Evolutionary conservation across 2,888 invertebrate genomes (phyloP), one percentile per base, ranked within the genome.

Genomic region (Herminia tarsipennalis): DNA sequence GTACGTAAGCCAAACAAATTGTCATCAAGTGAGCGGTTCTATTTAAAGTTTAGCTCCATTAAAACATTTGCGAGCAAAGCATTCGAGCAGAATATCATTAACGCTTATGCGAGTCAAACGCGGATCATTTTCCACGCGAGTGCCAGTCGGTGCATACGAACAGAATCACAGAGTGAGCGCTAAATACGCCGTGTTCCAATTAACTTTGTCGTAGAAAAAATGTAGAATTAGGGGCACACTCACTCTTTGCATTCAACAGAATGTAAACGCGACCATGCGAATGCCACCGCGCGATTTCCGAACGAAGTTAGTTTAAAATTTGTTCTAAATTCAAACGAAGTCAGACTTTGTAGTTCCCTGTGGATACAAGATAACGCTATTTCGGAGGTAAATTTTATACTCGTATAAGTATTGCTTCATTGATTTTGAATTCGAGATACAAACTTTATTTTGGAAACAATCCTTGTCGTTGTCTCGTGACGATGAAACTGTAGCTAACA

Each of bases 281-380:
- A 50, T 60, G 63, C 60, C 56, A 62, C 66, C 57, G 52, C 61
- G 62, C 68, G 66, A 75, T 76, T 76, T 68, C 67, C 66, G 64
- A 79, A 75, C 70, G 57, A 70, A 76, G 66, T 76, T 71, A 70
- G 68, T 77, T 77, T 70, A 71, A 76, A 78, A 76, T 76, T 73
- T 74, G 71, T 72, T 74, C 59, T 64, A 70, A 74, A 76, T 74
- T 73, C 73, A 65, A 70, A 72, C 66, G 57, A 72, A 72, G 68
- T 71, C 64, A 49, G 58, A 70, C 63, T 63, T 68, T 69, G 64
- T 71, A 67, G 66, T 73, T 67, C 64, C 67, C 68, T 67, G 67
- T 56, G 67, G 68, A 70, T 62, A 56, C 63, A 52, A 69, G 77
- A 72, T 78, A 77, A 78, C 63, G 66, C 51, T 67, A 73, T 76